Conservation (phyloP, 2,113 vertebrate genomes). For the Prolemur simus region DNA sequence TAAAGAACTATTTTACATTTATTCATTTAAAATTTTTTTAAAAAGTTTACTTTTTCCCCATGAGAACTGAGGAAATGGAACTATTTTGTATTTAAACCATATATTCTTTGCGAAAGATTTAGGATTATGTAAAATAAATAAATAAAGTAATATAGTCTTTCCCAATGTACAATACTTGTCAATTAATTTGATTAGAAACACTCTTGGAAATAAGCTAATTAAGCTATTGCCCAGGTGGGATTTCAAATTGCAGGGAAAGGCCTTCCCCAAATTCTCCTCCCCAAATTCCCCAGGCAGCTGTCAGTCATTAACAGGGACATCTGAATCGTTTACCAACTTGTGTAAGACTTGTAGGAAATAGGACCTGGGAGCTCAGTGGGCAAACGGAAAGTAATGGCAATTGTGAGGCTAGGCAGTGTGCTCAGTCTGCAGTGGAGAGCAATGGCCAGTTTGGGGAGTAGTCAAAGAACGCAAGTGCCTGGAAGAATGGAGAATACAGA, state of each 20-base stretch:
- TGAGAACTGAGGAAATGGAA: too few relatives aligned
- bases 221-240: slow-evolving; percentile 11
- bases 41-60: too few relatives aligned
- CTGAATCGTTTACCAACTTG: slow-evolving; percentile 25
- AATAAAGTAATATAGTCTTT: neutral
- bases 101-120: too few relatives aligned
- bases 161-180: neutral
- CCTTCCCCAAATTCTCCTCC: neutral
- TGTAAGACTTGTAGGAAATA: slow-evolving; percentile 3
- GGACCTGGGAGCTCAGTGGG: neutral
- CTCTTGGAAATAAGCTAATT: slow-evolving; percentile 44
- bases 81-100: too few relatives aligned
- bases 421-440: neutral
- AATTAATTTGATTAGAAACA: slow-evolving; percentile 39
- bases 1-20: slow-evolving; percentile 36
- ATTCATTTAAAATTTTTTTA: too few relatives aligned
- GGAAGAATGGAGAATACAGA: neutral
- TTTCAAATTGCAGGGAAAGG: neutral
- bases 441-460: neutral
- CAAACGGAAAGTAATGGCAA: neutral
- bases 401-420: neutral
- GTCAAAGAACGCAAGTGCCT: neutral
- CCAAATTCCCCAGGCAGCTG: slow-evolving; percentile 32
- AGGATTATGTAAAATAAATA: too few relatives aligned
- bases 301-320: neutral